These are phyloP conservation scores for Gymnocheta viridis DNA, from an alignment of 2,888 invertebrate species.

Conservation along the genomic window DNA sequence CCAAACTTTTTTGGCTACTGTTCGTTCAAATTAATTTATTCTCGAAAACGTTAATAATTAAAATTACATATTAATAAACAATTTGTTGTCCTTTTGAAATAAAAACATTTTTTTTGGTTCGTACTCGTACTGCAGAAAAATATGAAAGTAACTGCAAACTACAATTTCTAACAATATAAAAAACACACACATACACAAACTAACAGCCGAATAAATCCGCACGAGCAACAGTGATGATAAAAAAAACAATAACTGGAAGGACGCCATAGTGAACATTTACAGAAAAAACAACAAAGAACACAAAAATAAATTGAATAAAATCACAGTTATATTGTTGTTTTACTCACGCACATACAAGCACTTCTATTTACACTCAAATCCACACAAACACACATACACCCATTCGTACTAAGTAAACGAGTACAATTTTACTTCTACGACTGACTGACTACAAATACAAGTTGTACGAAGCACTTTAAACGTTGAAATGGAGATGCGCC, in stretches of 20 bases:
- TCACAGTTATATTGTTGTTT: conserved; percentile 55
- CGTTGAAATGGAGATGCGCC: conserved; percentile 61
- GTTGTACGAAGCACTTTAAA: conserved; percentile 1
- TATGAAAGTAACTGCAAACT: neutral
- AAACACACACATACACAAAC: conserved; percentile 13
- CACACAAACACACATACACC: neutral
- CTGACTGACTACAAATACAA: neutral
- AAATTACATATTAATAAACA: no score
- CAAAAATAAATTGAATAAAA: conserved; percentile 66
- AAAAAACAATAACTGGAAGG: conserved; percentile 58
- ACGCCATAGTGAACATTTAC: conserved; percentile 60
- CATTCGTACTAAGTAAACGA: conserved; percentile 1
- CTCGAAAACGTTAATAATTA: no score
- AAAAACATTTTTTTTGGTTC: no score
- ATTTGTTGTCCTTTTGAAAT: no score
- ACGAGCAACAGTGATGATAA: neutral
- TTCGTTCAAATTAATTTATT: no score
- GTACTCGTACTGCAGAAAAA: neutral
- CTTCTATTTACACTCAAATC: conserved; percentile 4
- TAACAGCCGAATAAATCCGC: neutral
- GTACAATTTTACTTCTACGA: neutral
- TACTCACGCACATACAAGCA: conserved; percentile 22
- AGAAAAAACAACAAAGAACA: conserved; percentile 17
- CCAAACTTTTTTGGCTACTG: no score
- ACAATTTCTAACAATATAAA: neutral